Evolutionary conservation across 2,113 vertebrate genomes (phyloP), one percentile per base, ranked within the genome.

Genomic region (Miniopterus natalensis): DNA sequence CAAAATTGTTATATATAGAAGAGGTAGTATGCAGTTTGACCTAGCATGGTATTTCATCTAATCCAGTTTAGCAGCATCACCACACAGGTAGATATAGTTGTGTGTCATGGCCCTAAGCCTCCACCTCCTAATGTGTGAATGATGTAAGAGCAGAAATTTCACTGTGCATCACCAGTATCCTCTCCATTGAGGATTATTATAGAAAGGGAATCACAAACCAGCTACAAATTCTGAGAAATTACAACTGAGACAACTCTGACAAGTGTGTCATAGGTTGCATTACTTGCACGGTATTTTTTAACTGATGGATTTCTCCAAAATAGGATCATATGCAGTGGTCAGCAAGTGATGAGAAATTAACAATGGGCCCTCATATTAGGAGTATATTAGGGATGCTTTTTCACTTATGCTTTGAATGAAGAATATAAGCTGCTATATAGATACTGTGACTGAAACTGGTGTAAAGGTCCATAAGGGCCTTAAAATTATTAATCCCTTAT

Each of bases 301-400:
- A 66, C 10, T 61, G 29, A 68, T 66, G 31, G 59, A 53, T 57
- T 81, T 81, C 25, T 95, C 29, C 61, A 86, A 70, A 94, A 65
- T 42, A 79, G 59, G 75, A 29, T 88, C 53, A 78, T 25, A 71
- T 21, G 27, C 45, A 87, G 84, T 88, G 29, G 36, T 78, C 63
- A 84, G 25, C 65, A 86, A 61, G 80, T 68, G 6, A 7, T 40
- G 23, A 15, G 68, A 93, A 61, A n/a, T 85, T 85, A 89, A 96
- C 21, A 36, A 57, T 42, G 55, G 21, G 1, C 3, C 3, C 8
- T 53, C 45, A 36, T 74, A 31, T 65, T 94, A 57, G 12, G 10
- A 5, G 42, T 74, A 49, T 36, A 68, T 68, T 74, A n/a, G 81
- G 80, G 36, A 13, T 70, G 61, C 1, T 61, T 90, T 85, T 83